Base-by-base conservation (phyloP, 2,113 vertebrate genomes). In the Myotis lucifugus region DNA sequence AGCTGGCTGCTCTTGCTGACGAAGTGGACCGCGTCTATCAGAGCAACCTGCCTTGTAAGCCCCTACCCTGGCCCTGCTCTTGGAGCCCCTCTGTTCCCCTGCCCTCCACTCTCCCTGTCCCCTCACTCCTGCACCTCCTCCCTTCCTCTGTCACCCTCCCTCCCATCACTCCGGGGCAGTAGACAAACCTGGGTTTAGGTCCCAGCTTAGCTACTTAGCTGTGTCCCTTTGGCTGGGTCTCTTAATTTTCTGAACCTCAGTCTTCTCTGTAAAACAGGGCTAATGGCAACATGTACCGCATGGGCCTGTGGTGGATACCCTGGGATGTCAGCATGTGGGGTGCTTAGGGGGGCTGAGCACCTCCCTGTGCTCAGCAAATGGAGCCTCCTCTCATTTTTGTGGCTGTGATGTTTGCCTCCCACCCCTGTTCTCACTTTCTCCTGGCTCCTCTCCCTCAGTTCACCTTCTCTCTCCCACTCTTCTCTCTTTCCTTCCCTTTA, bases 11-110 rank as follows among this genome's bases (percentile, higher is more conserved):
- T 4, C 96, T 97, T 0, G 96, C 97, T 2, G 91, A 97, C 0
- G 82, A 95, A 79, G 96, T 97, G 77, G 52, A 78, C 46, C 2
- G 0, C 0, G 88, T 96, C 66, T 97, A 97, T 61, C 82, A 78
- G 42, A 92, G 93, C 78, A 59, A 54, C 85, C 88, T 92, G 56
- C 50, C 64, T 37, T 29, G 95, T 97, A 79, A 96, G 97, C 82
- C 8, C 66, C 88, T 50, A 23, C 37, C 76, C n/a, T 37, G 27
- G 69, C 48, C 81, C 23, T 78, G 15, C 77, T 76, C 78, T 21
- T 54, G 46, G 23, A 37, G 27, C 8, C 61, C 72, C 3, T 18
- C 32, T 74, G 29, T 66, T 61, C 69, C 25, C 34, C 14, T 48
- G 27, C 8, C 29, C 48, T 78, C 66, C 3, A 0, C 32, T 52